These are phyloP conservation scores for Serripes groenlandicus DNA, from an alignment of 2,888 invertebrate genomes.

Conservation along the genomic window DNA sequence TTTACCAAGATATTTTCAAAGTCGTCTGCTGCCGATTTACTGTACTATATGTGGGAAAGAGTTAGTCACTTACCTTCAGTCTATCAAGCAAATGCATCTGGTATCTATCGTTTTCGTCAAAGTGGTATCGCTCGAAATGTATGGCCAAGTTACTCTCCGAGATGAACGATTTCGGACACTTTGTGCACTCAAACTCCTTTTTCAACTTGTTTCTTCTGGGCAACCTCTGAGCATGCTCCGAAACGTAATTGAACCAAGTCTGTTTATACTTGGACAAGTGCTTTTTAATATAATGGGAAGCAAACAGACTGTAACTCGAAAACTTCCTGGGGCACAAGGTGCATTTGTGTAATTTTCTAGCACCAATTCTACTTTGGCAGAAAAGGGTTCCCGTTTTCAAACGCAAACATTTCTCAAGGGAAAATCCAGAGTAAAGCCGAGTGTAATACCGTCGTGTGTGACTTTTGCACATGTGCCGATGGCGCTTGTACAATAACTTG, in stretches of 20 bases:
- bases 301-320: conserved; percentile 10
- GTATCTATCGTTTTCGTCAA: neutral
- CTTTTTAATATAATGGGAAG: neutral
- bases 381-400: neutral
- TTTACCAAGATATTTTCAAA: too few species aligned
- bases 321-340: conserved; percentile 1
- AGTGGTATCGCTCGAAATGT: conserved; percentile 10
- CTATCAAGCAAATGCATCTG: neutral
- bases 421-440: neutral
- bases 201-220: neutral
- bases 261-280: neutral
- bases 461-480: conserved; percentile 4
- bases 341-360: neutral
- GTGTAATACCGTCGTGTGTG: neutral
- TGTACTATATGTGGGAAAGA: neutral
- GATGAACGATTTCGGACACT: conserved; percentile 5
- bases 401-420: neutral
- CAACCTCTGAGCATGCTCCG: neutral
- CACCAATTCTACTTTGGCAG: neutral
- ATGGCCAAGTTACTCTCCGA: conserved; percentile 13
- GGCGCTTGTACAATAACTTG: conserved; percentile 6
- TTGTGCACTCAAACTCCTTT: neutral
- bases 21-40: too few species aligned
- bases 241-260: conserved; percentile 12
- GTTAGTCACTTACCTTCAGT: conserved; percentile 10